Evolutionary conservation across 2,888 invertebrate genomes (phyloP), one percentile per base, ranked within the genome.

Genomic region (Petrolisthes manimaculis): DNA sequence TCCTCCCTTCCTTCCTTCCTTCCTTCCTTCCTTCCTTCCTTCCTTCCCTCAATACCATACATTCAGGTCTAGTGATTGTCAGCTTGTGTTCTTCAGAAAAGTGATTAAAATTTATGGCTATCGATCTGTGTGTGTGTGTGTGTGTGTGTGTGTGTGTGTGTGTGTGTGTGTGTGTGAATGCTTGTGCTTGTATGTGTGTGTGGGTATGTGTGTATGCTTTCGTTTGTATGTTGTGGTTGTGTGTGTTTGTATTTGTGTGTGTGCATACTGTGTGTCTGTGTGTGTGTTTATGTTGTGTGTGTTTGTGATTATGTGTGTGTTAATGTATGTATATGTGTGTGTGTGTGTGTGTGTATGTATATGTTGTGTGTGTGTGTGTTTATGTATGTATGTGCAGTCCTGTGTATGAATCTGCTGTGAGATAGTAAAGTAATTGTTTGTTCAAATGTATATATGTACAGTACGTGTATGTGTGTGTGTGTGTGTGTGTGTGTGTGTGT

Each of bases 101-200:
- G n/a, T n/a, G n/a, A n/a, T n/a, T n/a, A n/a, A n/a, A n/a, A n/a
- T n/a, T n/a, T 78, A 78, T 84, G n/a, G 55, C 21, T 77, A 55
- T 61, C 6, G 54, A n/a, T 21, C 14, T 77, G 56, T 61, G 55
- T 75, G 37, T 37, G n/a, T 77, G 21, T 84, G 51, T 84, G 56
- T 77, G 18, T 77, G 24, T 77, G 37, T 75, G 21, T 84, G 71
- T 77, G 77, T 77, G 71, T 77, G 77, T 3, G 37, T 71, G n/a
- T 71, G 37, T 74, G 53, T 83, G 53, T 69, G 18, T 81, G 55
- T 67, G 61, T 3, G 55, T 81, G 61, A n/a, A n/a, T 3, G 54
- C 54, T 14, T 55, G 18, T 53, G 51, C 2, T 53, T 80, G 51
- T 55, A 55, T 80, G 5, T 55, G 54, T 80, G 51, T 53, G 54